Evolutionary conservation across 2,797 vertebrate species (phyloP).

Genomic region (Tokudaia tokunoshimensis): DNA sequence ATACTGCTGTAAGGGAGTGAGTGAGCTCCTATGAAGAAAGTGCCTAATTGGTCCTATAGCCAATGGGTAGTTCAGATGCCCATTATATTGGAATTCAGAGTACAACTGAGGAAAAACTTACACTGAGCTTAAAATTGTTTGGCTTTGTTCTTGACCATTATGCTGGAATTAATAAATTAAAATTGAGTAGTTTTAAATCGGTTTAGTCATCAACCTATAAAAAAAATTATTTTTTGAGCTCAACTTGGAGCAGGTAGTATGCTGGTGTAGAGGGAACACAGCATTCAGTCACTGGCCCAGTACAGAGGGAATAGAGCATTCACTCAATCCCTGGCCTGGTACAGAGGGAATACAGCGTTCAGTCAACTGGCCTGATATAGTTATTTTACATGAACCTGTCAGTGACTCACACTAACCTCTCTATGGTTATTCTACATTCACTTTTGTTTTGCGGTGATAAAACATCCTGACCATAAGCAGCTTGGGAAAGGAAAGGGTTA

Average conservation of each 20-base stretch:
- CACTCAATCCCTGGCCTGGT: neutral
- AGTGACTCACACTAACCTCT: neutral
- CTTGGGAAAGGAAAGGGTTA: neutral
- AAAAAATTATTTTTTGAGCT: slow-evolving; percentile 46
- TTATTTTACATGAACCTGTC: neutral
- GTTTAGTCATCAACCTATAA: neutral
- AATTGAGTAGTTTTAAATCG: slow-evolving; percentile 17
- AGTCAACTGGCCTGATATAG: neutral
- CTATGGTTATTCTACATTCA: neutral
- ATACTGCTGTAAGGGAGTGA: neutral
- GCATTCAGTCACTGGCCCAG: neutral
- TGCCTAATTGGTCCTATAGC: neutral
- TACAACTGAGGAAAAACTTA: neutral
- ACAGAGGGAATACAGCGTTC: neutral
- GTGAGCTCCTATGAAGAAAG: neutral
- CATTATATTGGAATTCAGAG: slow-evolving; percentile 21
- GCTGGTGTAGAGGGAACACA: neutral
- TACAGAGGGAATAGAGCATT: neutral
- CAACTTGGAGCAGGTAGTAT: neutral
- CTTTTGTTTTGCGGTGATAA: neutral
- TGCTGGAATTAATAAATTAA: slow-evolving; percentile 10
- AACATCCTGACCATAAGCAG: neutral
- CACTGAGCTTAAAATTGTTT: slow-evolving; percentile 48
- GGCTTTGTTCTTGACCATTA: neutral
- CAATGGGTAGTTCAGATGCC: neutral